Percentiles rank a stretch among this genome's conserved stretches.
These are phyloP conservation scores for Rhombomys opimus DNA, from an alignment of 2,113 vertebrate genomes.

Conservation along the genomic window DNA sequence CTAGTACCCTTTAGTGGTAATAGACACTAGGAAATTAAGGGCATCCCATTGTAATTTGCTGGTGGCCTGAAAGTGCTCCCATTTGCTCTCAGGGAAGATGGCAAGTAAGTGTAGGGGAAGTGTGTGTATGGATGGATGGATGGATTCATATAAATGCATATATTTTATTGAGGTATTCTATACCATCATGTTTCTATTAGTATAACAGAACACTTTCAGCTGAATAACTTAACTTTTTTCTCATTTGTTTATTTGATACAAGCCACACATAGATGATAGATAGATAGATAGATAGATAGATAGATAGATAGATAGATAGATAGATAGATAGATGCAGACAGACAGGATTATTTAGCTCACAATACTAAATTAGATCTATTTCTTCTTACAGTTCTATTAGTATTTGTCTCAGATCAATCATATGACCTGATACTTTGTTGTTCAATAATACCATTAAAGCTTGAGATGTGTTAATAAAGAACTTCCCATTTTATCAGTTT, in stretches of 20 bases:
- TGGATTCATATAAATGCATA: too few species aligned
- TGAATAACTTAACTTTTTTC: background rate
- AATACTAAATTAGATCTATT: background rate
- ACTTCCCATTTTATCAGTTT: background rate
- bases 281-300: background rate
- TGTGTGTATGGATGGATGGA: too few species aligned
- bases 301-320: background rate
- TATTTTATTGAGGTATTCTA: background rate
- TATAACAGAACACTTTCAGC: background rate
- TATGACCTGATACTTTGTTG: background rate
- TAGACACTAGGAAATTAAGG: background rate
- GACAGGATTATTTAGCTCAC: background rate
- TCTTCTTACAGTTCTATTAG: background rate
- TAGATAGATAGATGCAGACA: background rate
- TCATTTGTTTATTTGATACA: background rate
- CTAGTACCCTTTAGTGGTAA: background rate
- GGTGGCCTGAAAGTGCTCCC: background rate
- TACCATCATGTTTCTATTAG: background rate
- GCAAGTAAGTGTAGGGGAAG: background rate
- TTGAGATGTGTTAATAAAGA: background rate
- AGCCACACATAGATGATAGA: background rate
- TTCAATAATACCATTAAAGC: background rate
- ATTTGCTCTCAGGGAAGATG: background rate
- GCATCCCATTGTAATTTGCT: background rate
- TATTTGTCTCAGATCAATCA: background rate